Evolutionary conservation across 2,113 vertebrate genomes (phyloP), one percentile per base, ranked within the genome.

Genomic region (Psittacus erithacus): DNA sequence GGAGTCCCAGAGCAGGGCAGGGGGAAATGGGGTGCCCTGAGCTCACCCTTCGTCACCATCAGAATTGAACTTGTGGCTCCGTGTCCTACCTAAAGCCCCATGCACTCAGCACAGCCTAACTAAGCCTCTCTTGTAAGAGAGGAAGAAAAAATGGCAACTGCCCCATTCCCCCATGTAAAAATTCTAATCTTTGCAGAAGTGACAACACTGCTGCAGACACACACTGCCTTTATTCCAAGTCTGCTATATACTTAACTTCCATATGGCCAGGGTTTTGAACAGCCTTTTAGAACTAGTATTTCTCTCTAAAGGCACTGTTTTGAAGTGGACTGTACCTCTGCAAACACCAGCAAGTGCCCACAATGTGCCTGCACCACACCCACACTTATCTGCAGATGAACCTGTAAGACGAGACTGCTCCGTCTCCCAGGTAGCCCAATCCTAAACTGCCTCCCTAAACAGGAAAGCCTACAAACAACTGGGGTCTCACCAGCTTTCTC

Each of bases 271-370:
- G 11, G 10, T 24, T 91, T 23, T 7, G 31, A 73, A 44, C 27
- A 25, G 76, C 25, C 31, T 28, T 62, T 29, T 17, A 31, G 33
- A 76, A 38, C 0, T 16, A 43, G 14, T 3, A 15, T 44, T 70
- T 25, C 31, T n/a, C n/a, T 39, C 55, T 39, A 2, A 39, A 25
- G 9, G 8, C 10, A 10, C 17, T 7, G 6, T 31, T 53, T n/a
- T 17, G 2, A 13, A 2, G 20, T 0, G 2, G 17, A 59, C 4
- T 5, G 0, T 7, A 25, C 11, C 19, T n/a, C 10, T 13, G 2
- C 0, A 4, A 70, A 16, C 39, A 23, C 16, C 59, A 49, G 13
- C 17, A 27, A 31, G 33, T 0, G 10, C 3, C 22, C 62, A 17
- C 22, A 31, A 15, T 59, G n/a, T 0, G 5, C n/a, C 8, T 16